A percentile compares a stretch with the other conserved stretches of the same genome.
Evolutionary conservation across 2,113 vertebrate genomes (phyloP).

Genomic region (Hystrix brachyura): DNA sequence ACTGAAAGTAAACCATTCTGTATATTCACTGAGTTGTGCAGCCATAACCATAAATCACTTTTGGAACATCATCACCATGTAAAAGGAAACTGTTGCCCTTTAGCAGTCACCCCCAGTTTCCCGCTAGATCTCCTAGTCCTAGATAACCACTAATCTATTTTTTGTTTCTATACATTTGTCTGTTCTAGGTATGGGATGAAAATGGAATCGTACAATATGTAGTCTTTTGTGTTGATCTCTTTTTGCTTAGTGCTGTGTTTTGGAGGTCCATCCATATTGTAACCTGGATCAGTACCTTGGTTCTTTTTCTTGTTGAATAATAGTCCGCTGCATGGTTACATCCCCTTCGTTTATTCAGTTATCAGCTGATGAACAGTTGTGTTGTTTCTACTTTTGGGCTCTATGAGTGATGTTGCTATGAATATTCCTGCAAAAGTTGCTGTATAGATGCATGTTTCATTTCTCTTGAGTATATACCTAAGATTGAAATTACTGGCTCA

Average conservation of each 20-base stretch:
- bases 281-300: neutral
- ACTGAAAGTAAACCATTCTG: neutral
- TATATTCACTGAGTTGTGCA: neutral
- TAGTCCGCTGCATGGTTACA: neutral
- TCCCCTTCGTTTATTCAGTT: neutral
- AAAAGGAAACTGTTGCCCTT: neutral
- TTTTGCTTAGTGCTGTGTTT: neutral
- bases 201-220: neutral
- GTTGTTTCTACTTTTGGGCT: neutral
- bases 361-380: neutral
- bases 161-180: neutral
- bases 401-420: neutral
- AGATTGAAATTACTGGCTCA: neutral
- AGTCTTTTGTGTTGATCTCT: neutral
- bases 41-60: neutral
- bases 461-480: neutral
- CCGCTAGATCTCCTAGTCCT: neutral
- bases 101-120: neutral
- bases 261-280: neutral
- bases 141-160: neutral
- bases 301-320: neutral
- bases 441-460: neutral
- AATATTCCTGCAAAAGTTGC: neutral
- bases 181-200: neutral
- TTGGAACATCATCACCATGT: neutral